Base-by-base conservation (phyloP, 1,140 invertebrate genomes). In the Heliconius hewitsoni region DNA sequence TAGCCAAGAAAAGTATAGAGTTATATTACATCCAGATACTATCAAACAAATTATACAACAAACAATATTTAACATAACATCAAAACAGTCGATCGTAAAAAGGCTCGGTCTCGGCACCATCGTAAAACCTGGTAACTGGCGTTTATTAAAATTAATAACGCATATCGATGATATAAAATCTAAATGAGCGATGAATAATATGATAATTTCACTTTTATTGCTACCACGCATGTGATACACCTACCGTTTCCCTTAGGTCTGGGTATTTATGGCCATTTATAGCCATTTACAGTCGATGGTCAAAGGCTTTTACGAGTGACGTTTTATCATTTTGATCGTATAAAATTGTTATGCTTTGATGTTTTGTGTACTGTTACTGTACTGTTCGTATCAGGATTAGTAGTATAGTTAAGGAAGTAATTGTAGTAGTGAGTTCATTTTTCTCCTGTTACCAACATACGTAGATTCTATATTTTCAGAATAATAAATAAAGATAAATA, bases 151-250 rank as follows among this genome's bases (percentile, higher is more conserved):
- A 93, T 93, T 91, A 91, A 90, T 93, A 91, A 86, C 84, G 89
- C 86, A 88, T 91, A 92, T 89, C 87, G 86, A 82, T 85, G 85
- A 89, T 87, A 92, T 91, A 89, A 92, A 90, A 88, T 87, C 87
- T 89, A 90, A 93, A 93, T 92, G 90, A 93, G 88, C 87, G 84
- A 87, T 85, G 87, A 91, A 93, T 93, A 93, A 89, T 91, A 88
- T 86, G 80, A 91, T 93, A 92, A 92, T 79, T 73, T 72, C 71
- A 39, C 18, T 72, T 72, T 72, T 72, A 72, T 42, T 72, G 34
- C 34, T n/a, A 72, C 13, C 37, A 72, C 30, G 71, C 71, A 72
- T n/a, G 71, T 66, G 60, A 66, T 66, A 66, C 23, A 30, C 60
- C 60, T 66, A 66, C 60, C 60, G 60, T 66, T 66, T 66, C 60